Evolutionary conservation across 2,113 vertebrate species (phyloP), one percentile per base, ranked within the genome.

Genomic region (Lota lota): DNA sequence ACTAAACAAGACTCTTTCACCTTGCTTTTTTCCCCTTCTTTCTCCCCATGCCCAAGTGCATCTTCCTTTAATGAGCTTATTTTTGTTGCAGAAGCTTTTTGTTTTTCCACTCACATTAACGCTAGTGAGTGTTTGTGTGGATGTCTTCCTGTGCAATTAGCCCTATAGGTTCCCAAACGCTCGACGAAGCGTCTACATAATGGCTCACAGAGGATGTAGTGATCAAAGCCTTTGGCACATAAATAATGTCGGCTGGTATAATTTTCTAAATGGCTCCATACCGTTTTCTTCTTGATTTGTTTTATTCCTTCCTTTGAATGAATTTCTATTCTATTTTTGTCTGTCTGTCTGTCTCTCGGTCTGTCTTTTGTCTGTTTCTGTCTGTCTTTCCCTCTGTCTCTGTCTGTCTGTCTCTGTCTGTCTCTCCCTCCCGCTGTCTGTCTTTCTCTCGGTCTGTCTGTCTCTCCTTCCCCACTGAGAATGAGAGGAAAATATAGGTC

Each of bases 401-500:
- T 1, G 40, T 12, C 8, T 47, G 5, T 47, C 8, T 47, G 7
- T 47, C 8, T 47, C 8, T 47, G 28, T 33, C 3, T 33, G 36
- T 28, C n/a, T n/a, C n/a, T n/a, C n/a, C n/a, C n/a, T n/a, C n/a
- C n/a, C n/a, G n/a, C 28, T 3, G 28, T 5, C 28, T 28, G 28
- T 28, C 28, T 28, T 24, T 17, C 17, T 8, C 50, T 53, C 17
- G 19, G 54, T 2, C 51, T 50, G 16, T 76, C 68, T 63, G 70
- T n/a, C 24, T 72, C 60, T 74, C 60, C 21, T 63, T 74, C 33
- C 67, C 67, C 61, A 22, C 40, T 1, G 66, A 79, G 68, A 86
- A 69, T 75, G 73, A 75, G 77, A 76, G 73, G 57, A 64, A 86
- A 88, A 88, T 87, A 82, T 89, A 84, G 86, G 88, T 87, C 83